A percentile compares a stretch with the other conserved stretches of the same genome.
These are phyloP conservation scores for Columba livia DNA, from an alignment of 2,113 vertebrate genomes.

Conservation along the genomic window DNA sequence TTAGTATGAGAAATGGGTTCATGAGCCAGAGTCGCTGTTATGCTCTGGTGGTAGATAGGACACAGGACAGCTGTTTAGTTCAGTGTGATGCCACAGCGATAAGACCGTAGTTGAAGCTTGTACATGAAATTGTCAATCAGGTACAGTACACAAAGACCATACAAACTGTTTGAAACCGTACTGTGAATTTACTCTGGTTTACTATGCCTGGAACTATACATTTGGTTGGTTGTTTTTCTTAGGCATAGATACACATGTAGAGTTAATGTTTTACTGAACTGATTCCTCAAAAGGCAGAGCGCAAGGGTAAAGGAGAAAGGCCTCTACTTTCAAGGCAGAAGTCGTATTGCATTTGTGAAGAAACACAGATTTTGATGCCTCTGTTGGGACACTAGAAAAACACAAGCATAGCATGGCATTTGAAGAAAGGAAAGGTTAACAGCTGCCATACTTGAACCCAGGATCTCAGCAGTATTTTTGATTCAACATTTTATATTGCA, in stretches of 20 bases:
- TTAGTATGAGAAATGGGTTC: not conserved
- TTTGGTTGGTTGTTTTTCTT: not conserved
- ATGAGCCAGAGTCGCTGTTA: not conserved
- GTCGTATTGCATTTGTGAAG: rapidly evolving
- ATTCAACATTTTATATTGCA: not conserved
- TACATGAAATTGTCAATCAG: rapidly evolving
- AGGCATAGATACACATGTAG: rapidly evolving
- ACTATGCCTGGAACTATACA: not conserved
- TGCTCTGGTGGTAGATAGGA: not conserved
- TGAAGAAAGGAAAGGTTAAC: not conserved
- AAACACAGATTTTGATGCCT: rapidly evolving
- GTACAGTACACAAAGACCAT: not conserved
- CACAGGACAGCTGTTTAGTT: not conserved
- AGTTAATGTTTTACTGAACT: not conserved
- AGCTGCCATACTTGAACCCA: not conserved
- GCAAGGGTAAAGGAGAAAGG: rapidly evolving
- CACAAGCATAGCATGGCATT: rapidly evolving
- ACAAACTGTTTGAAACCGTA: not conserved
- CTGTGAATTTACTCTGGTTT: not conserved
- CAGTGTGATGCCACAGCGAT: rapidly evolving
- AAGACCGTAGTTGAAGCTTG: not conserved
- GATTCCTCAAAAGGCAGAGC: not conserved
- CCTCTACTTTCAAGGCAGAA: not conserved
- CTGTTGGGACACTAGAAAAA: not conserved
- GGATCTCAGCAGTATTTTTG: not conserved